Evolutionary conservation across 2,797 vertebrate genomes (phyloP), one percentile per base, ranked within the genome.

Genomic region (Siniperca scherzeri): DNA sequence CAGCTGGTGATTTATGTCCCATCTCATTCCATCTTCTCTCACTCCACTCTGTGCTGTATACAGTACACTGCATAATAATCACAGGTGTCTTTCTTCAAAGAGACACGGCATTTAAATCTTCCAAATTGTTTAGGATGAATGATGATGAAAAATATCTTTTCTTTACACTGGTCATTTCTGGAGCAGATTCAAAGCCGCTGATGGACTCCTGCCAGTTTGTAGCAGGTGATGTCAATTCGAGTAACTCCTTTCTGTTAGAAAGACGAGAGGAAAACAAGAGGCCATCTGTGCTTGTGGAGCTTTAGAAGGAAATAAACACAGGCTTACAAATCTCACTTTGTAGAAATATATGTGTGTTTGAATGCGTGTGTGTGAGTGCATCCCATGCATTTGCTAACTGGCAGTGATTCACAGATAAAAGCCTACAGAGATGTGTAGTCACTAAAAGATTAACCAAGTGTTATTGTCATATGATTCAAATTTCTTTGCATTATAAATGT

Each of bases 401-500:
- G 70, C 89, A 80, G 81, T 79, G 87, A 92, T 86, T 91, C 84
- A 3, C 78, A 65, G 44, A 71, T 89, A 86, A 88, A 91, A 89
- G 80, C 84, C 84, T 21, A 17, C 81, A 38, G 81, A 89, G 89
- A 86, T 82, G 80, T 75, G 85, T 81, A 59, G 72, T 75, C 79
- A 25, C 87, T 94, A 67, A 94, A 95, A 93, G 86, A 95, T 95
- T 94, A 92, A 96, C 90, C 71, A 81, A 22, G 81, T 91, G 93
- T 89, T 90, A 89, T 86, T 93, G 93, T 94, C 90, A 30, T 83
- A 84, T 91, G 94, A 94, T 89, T 94, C 89, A 92, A 88, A 94
- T 91, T 88, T 92, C 82, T 68, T 88, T 92, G 90, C 92, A 95
- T 95, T 93, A 95, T 95, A 89, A 93, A 96, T 96, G 89, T 81